Base-by-base conservation (phyloP, 2,113 vertebrate genomes). In the Lophura nycthemera region DNA sequence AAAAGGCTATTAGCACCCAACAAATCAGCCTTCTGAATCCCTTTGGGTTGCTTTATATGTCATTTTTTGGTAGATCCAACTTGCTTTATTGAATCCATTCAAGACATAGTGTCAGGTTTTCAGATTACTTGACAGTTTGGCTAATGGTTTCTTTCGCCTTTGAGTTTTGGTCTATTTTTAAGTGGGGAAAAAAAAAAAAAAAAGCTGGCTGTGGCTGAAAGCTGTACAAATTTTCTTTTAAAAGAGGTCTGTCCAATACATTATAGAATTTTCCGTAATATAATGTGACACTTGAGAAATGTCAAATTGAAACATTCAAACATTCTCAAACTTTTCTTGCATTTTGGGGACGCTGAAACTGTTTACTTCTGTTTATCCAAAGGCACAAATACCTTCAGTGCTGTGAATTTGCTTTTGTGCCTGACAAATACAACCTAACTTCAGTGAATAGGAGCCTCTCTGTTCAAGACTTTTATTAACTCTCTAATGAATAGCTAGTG, bases 51-150 rank as follows among this genome's bases (percentile, higher is more conserved):
- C 61, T 81, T 32, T 48, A 38, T 17, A 71, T 20, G 21, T 71
- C 45, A 32, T 72, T 92, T 54, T 94, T 90, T 71, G 57, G 43
- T 76, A 79, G 61, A 84, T 59, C 27, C 2, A 1, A 65, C 34
- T 13, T 71, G 65, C 76, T 88, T 61, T 75, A 48, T 60, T 80
- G 56, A 73, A 88, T 19, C 34, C 63, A 85, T 27, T 92, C 82
- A 94, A 77, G 85, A 50, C 45, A 65, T 13, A 70, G n/a, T 87
- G 87, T 52, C 78, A 85, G 7, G n/a, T 76, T 79, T 91, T 88
- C 38, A 59, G 71, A 70, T 83, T 72, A 83, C 79, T 94, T 91
- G 78, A 88, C 79, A 50, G 85, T 92, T 89, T 79, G 45, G 38
- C 52, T 88, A 83, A 89, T 76, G 30, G 27, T 36, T 92, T 83